A percentile compares a stretch with the other conserved stretches of the same genome.
phyloP scores from a whole-genome alignment of 2,113 vertebrate genomes.

The Perognathus longimembris region DNA sequence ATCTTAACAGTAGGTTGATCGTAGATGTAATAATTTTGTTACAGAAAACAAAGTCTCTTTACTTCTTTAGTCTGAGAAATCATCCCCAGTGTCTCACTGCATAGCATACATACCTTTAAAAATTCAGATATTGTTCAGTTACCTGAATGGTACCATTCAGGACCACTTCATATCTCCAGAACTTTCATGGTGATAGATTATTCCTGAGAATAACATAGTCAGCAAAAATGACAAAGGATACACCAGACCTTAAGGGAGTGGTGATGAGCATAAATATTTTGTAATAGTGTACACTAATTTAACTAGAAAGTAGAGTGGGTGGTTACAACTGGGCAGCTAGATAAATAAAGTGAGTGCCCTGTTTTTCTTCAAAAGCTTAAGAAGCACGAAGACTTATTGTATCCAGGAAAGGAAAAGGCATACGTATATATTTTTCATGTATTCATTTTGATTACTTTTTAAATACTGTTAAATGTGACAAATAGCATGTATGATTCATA shows the following conservation, averaged over 20 bases:
- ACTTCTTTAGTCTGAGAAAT: not conserved
- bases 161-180: not conserved
- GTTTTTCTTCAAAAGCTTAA: not conserved
- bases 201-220: not conserved
- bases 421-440: not conserved
- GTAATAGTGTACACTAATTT: not conserved
- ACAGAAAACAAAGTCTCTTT: not conserved
- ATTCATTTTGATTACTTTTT: not conserved
- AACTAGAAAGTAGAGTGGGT: not conserved
- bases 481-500: not conserved
- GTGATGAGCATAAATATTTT: not conserved
- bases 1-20: not conserved
- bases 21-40: not conserved
- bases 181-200: not conserved
- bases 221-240: not conserved
- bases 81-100: not conserved
- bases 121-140: not conserved
- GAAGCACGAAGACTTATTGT: not conserved
- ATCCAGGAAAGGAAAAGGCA: not conserved
- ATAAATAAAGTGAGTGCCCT: too few species aligned
- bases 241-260: rapidly evolving
- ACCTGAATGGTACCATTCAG: too few species aligned
- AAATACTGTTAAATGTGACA: not conserved
- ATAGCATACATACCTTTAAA: not conserved
- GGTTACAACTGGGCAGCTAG: not conserved